phyloP scores from a whole-genome alignment of 2,113 vertebrate genomes.

The Platycercus adscitus region DNA sequence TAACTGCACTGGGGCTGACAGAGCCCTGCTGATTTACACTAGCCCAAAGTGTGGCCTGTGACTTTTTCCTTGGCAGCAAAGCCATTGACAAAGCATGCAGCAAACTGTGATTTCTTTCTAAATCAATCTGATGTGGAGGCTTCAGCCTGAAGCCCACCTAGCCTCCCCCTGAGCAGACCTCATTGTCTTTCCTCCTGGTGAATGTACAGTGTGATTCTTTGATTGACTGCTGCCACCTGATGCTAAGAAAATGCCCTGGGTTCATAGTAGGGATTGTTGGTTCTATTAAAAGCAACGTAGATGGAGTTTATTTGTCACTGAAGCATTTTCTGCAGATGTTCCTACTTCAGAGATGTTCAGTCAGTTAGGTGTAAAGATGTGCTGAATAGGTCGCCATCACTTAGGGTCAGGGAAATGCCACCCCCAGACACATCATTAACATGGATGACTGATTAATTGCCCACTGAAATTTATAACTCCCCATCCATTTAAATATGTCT shows the following conservation, averaged over 20 bases:
- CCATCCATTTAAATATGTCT: constrained; percentile 52
- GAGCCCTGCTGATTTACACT: constrained; percentile 11
- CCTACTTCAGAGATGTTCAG: constrained; percentile 77
- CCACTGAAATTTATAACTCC: constrained; percentile 53
- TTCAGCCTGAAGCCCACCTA: constrained; percentile 58
- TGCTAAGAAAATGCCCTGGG: constrained; percentile 79
- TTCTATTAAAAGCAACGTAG: constrained; percentile 83
- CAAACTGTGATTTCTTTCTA: constrained; percentile 7
- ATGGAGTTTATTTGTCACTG: constrained; percentile 82
- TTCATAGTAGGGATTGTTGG: constrained; percentile 80
- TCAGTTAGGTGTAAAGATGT: constrained; percentile 78
- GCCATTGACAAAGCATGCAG: neutral
- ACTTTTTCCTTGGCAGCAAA: neutral
- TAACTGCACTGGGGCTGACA: neutral
- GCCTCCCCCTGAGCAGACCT: constrained; percentile 9
- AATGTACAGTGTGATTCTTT: constrained; percentile 67
- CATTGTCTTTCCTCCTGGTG: constrained; percentile 78
- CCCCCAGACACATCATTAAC: constrained; percentile 49
- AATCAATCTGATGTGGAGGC: neutral
- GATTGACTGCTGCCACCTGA: constrained; percentile 87
- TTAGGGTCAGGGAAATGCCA: constrained; percentile 54
- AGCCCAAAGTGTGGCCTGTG: neutral
- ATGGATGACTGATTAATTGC: constrained; percentile 61
- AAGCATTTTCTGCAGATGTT: constrained; percentile 83
- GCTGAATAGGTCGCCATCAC: constrained; percentile 40